Conservation (phyloP, 2,113 vertebrate species). For the Catharus bicknelli region DNA sequence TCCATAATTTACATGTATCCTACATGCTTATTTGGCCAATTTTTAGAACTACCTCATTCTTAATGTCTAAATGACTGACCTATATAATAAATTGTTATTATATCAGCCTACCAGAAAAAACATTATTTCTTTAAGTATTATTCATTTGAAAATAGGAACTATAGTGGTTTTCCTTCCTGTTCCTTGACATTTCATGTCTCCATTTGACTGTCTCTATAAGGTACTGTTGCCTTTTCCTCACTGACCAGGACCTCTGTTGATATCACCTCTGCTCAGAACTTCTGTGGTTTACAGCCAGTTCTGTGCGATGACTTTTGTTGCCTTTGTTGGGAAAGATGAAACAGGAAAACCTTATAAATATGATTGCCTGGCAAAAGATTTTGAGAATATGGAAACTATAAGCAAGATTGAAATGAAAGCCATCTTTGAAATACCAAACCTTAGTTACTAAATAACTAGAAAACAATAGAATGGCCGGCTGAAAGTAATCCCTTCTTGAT, state of each 20-base stretch:
- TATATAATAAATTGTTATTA: background rate
- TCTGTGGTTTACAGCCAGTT: background rate
- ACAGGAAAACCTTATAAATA: too few relatives aligned
- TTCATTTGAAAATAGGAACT: background rate
- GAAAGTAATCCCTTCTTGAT: too few relatives aligned
- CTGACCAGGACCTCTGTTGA: background rate
- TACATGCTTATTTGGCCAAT: background rate
- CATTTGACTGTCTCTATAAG: background rate
- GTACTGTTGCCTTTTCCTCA: background rate
- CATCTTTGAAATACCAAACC: too few relatives aligned
- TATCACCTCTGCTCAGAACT: background rate
- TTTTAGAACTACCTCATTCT: background rate
- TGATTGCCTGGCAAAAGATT: too few relatives aligned
- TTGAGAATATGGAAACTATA: too few relatives aligned
- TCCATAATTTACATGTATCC: background rate
- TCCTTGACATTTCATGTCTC: background rate
- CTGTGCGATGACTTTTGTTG: background rate
- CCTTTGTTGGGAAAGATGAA: background rate
- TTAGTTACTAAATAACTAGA: too few relatives aligned
- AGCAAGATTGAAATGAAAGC: too few relatives aligned
- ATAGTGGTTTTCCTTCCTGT: background rate
- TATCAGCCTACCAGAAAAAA: background rate
- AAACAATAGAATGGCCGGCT: too few relatives aligned
- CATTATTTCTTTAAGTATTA: background rate
- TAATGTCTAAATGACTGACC: background rate